phyloP scores from a whole-genome alignment of 2,113 vertebrate species.

The Tyrannus savana region DNA sequence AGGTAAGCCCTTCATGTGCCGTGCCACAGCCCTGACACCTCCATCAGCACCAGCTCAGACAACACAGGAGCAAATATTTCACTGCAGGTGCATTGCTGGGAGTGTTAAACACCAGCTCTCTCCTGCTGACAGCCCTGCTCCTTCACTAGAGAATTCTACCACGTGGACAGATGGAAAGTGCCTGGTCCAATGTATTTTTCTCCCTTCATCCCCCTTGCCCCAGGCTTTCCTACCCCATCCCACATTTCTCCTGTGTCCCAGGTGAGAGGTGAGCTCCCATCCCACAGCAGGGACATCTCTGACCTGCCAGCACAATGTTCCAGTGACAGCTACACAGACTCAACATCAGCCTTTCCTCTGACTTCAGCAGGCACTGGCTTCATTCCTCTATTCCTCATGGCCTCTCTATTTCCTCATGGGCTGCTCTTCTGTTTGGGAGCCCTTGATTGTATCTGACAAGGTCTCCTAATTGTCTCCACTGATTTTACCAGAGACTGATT shows the following conservation, averaged over 20 bases:
- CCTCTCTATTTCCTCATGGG: neutral
- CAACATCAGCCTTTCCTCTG: neutral
- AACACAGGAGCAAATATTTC: neutral
- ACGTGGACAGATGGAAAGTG: neutral
- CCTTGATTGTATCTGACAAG: conserved; percentile 20
- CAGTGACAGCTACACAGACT: neutral
- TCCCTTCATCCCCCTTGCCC: neutral
- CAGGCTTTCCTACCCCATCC: neutral
- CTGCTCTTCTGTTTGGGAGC: conserved; percentile 38
- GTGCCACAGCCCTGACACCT: neutral
- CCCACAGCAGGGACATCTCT: accelerated
- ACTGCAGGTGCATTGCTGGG: neutral
- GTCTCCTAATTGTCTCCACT: conserved; percentile 37
- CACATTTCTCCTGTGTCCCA: neutral
- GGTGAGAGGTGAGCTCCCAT: neutral
- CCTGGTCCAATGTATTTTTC: neutral
- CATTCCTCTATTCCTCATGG: neutral
- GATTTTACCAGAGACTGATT: conserved; percentile 45
- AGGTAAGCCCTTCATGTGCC: accelerated
- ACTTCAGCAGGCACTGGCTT: neutral
- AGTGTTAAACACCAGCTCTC: neutral
- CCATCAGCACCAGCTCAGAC: neutral
- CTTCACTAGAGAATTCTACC: neutral
- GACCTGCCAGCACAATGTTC: neutral
- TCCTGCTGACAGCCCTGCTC: neutral